Evolutionary conservation across 2,888 invertebrate species (phyloP).

Genomic region (Nebria brevicollis): DNA sequence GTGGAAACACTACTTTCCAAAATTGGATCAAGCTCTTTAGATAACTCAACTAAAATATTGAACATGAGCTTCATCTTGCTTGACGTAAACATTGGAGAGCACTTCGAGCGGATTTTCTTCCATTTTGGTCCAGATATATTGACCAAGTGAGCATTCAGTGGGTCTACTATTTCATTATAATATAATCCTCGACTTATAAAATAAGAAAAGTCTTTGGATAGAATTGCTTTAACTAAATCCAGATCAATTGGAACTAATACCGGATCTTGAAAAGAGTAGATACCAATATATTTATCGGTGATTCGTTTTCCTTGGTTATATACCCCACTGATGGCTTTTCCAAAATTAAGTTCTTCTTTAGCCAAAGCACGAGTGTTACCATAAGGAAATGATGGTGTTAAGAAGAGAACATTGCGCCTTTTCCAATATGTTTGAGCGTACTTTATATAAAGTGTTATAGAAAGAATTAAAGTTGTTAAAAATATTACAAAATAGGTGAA

Average conservation of each 20-base stretch:
- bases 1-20: background rate
- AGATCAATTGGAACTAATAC: background rate
- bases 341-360: conserved; percentile 1
- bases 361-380: background rate
- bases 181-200: background rate
- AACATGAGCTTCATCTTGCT: conserved; percentile 26
- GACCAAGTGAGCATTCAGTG: conserved; percentile 12
- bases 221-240: too few species aligned
- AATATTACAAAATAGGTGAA: too few species aligned
- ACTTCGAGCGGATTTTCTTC: background rate
- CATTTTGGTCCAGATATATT: conserved; percentile 11
- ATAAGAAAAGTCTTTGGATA: too few species aligned
- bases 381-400: background rate
- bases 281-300: background rate
- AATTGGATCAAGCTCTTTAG: background rate
- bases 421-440: too few species aligned
- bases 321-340: background rate
- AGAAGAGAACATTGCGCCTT: too few species aligned
- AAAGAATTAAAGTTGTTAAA: too few species aligned
- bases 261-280: background rate
- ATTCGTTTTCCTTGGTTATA: background rate
- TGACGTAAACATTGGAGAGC: conserved; percentile 3
- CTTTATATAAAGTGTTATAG: too few species aligned
- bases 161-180: conserved; percentile 4
- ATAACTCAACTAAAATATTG: background rate